These are phyloP conservation scores for Eciton burchellii DNA, from an alignment of 1,140 invertebrate species.

Conservation along the genomic window DNA sequence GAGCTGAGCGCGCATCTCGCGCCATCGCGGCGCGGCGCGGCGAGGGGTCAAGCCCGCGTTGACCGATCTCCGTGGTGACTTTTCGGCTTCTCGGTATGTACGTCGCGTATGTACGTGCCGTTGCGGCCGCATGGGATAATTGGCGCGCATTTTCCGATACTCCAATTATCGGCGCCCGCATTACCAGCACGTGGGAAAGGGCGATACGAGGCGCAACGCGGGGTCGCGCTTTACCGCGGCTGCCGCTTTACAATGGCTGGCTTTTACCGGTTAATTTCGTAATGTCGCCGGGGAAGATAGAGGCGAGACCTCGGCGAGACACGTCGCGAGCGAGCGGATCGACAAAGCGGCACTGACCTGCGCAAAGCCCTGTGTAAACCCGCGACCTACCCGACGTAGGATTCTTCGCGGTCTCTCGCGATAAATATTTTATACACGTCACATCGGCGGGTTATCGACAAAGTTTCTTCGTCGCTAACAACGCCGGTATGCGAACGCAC, in stretches of 20 bases:
- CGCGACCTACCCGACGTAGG: conserved; percentile 4
- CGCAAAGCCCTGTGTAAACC: neutral
- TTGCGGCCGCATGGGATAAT: too few species aligned
- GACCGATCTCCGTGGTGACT: too few species aligned
- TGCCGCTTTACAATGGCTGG: neutral
- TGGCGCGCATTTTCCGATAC: too few species aligned
- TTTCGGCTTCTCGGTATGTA: too few species aligned
- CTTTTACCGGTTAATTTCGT: neutral
- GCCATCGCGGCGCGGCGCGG: too few species aligned
- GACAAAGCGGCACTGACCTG: conserved; percentile 1
- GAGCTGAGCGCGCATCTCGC: too few species aligned
- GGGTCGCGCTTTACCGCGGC: neutral
- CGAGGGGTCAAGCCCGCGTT: too few species aligned
- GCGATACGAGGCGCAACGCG: neutral
- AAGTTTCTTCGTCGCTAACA: conserved; percentile 32
- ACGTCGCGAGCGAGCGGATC: neutral
- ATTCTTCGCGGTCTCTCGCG: neutral
- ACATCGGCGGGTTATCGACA: neutral
- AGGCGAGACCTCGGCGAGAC: conserved; percentile 3
- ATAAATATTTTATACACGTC: conserved; percentile 37
- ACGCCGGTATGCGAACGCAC: neutral
- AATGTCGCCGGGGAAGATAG: conserved; percentile 1
- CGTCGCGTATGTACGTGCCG: too few species aligned
- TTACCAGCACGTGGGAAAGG: neutral
- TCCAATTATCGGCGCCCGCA: too few species aligned